Evolutionary conservation across 2,113 vertebrate species (phyloP).

Genomic region (Ageneiosus marmoratus): DNA sequence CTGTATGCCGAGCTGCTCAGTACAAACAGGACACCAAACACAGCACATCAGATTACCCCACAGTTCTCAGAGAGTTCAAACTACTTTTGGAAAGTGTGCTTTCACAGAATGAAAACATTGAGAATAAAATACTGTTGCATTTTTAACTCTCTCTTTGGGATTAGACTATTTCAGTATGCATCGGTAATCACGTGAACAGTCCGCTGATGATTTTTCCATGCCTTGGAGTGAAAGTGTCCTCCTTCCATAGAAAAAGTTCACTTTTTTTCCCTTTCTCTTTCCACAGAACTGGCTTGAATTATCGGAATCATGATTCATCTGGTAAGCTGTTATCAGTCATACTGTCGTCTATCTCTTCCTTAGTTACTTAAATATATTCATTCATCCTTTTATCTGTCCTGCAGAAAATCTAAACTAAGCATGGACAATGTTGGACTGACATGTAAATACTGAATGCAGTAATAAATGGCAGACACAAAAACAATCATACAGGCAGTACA

Average conservation of each 20-base stretch:
- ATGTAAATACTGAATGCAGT: background rate
- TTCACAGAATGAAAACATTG: background rate
- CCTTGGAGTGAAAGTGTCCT: conserved; percentile 59
- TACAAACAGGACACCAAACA: conserved; percentile 31
- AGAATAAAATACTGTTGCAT: conserved; percentile 14
- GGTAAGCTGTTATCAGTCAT: background rate
- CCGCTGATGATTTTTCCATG: conserved; percentile 57
- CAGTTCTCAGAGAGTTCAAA: conserved; percentile 9
- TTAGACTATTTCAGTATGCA: conserved; percentile 57
- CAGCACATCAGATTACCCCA: conserved; percentile 23
- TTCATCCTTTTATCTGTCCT: background rate
- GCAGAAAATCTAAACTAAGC: background rate
- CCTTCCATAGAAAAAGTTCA: conserved; percentile 46
- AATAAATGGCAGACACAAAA: background rate
- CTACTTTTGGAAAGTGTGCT: conserved; percentile 21
- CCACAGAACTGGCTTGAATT: conserved; percentile 34
- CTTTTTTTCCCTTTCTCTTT: background rate
- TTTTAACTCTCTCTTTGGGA: background rate
- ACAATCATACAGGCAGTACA: background rate
- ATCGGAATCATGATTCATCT: conserved; percentile 41
- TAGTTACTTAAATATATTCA: background rate
- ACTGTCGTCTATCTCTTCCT: background rate
- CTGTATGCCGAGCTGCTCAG: conserved; percentile 66
- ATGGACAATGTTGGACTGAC: background rate
- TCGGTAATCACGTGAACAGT: conserved; percentile 70